Evolutionary conservation across 2,888 invertebrate genomes (phyloP), one percentile per base, ranked within the genome.

Genomic region (Dynastes grantii): DNA sequence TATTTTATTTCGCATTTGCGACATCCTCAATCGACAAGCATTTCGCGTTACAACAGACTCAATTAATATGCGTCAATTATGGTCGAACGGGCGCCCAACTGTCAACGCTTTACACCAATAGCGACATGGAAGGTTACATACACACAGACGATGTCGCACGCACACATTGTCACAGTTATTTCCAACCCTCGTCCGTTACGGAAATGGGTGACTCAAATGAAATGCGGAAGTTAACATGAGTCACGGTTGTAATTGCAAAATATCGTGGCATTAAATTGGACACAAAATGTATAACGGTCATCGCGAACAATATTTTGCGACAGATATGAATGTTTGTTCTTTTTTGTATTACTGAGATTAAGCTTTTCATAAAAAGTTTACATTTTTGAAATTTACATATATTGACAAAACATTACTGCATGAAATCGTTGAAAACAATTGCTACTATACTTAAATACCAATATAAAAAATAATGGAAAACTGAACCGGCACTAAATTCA

Each of bases 11-110:
- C 37, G 40, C 37, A 58, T 73, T 40, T 40, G 37, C 58, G 55
- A 40, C 58, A 58, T 22, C 40, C 55, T n/a, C 71, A 37, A 58
- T 51, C 16, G 73, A 37, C 51, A 29, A 67, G 64, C 67, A 67
- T 55, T 65, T 65, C 51, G 67, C 53, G 65, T 53, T 67, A 67
- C 65, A 55, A 55, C 55, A 49, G 32, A 40, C 58, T 37, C 67
- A 55, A 76, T 76, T 76, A 76, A 76, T 76, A 76, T 76, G 65
- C 76, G 76, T 76, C 76, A 76, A 76, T 76, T 65, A 68, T 68
- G 76, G 67, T 58, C 58, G 73, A 73, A 32, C 76, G 64, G 67
- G 76, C 76, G 55, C 65, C 76, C 76, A 73, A 73, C 73, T 73
- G 73, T 73, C 73, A 73, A 73, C 73, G 73, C 73, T 58, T 73